Evolutionary conservation across 1,140 invertebrate genomes (phyloP).

Genomic region (Temnothorax longispinosus): DNA sequence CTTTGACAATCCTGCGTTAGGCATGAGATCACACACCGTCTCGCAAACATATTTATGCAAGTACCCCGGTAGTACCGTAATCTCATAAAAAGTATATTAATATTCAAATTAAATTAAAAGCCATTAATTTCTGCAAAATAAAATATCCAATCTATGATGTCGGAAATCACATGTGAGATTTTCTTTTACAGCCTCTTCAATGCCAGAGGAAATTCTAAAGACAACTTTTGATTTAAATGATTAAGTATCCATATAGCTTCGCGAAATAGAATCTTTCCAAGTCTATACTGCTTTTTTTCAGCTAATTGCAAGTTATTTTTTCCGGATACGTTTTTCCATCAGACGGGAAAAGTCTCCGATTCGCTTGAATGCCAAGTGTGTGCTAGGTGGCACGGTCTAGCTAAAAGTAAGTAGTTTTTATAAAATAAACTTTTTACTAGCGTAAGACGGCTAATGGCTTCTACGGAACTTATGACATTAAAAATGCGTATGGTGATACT

Average conservation of each 20-base stretch:
- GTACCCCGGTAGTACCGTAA: neutral
- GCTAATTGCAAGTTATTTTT: neutral
- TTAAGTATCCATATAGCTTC: neutral
- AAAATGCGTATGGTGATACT: conserved; percentile 1
- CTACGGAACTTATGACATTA: conserved; percentile 74
- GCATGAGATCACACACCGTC: neutral
- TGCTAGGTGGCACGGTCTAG: neutral
- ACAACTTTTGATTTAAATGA: neutral
- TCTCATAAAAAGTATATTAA: neutral
- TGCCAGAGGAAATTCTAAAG: neutral
- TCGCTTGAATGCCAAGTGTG: neutral
- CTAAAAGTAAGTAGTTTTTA: conserved; percentile 48
- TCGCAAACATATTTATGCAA: neutral
- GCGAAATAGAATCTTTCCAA: neutral
- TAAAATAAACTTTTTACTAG: conserved; percentile 75
- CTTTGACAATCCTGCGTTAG: neutral
- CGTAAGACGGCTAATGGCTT: conserved; percentile 70
- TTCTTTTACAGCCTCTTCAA: neutral
- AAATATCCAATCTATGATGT: neutral
- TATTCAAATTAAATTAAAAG: neutral
- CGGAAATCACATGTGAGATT: neutral
- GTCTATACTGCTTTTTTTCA: neutral
- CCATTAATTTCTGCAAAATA: neutral
- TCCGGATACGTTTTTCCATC: neutral
- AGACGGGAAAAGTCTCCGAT: conserved; percentile 13